phyloP scores from a whole-genome alignment of 37 sponge, comb jelly and placozoan genomes.

The Halisarca cf. caerulea region DNA sequence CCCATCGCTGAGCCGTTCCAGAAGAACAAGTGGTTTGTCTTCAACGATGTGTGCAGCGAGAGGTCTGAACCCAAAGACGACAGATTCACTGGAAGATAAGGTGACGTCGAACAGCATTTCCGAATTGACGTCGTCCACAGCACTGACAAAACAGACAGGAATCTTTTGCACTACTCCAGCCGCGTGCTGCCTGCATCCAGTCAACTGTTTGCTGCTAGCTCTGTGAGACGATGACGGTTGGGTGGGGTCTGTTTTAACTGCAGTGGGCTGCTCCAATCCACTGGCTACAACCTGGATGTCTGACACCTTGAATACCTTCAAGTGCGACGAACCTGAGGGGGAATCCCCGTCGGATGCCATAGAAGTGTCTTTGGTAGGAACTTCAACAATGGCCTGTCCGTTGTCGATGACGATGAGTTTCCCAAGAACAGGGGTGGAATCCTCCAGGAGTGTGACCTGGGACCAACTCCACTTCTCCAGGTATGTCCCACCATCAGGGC shows the following conservation, averaged over 20 bases:
- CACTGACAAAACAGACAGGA: constrained; percentile 58
- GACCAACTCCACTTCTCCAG: no score
- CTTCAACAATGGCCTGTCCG: constrained; percentile 65
- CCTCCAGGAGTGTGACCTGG: constrained; percentile 71
- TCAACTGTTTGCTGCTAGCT: neutral
- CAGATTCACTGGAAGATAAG: neutral
- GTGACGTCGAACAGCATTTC: neutral
- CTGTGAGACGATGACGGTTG: neutral
- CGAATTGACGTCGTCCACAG: neutral
- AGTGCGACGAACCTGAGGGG: constrained; percentile 16
- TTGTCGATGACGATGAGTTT: constrained; percentile 68
- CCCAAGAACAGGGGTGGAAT: constrained; percentile 63
- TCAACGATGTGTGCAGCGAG: constrained; percentile 40
- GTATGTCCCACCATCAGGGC: no score
- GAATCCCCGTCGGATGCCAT: neutral
- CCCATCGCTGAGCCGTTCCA: constrained; percentile 59
- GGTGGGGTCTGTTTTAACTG: neutral
- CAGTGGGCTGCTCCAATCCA: neutral
- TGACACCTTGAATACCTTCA: constrained; percentile 53
- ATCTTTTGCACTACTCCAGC: constrained; percentile 69
- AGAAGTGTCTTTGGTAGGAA: neutral
- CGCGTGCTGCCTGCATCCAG: constrained; percentile 38
- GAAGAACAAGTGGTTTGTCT: constrained; percentile 56
- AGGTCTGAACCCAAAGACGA: constrained; percentile 38
- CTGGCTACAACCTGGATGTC: constrained; percentile 34